Base-by-base conservation (phyloP, 2,113 vertebrate species). In the Bufo gargarizans region DNA sequence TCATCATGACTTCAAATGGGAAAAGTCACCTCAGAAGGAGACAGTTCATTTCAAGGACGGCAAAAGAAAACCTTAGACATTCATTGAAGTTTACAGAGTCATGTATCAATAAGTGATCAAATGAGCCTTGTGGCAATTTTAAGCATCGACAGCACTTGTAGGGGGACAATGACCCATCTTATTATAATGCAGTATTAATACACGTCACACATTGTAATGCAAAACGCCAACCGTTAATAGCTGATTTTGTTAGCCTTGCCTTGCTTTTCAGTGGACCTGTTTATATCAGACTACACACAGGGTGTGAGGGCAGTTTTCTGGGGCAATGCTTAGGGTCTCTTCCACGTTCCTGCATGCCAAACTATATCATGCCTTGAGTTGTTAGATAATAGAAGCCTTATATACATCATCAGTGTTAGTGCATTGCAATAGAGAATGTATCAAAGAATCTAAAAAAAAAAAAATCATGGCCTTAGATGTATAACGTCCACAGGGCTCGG, bases 301-400 rank as follows among this genome's bases (percentile, higher is more conserved):
- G 82, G 82, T 33, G 65, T 19, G 49, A 84, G 81, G 80, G 45
- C 45, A 50, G n/a, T 67, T 50, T 82, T 59, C 19, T 58, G 63
- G 81, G 61, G 69, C 22, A 67, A 83, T 33, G 45, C 63, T 83
- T 65, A 67, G 81, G 11, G 50, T 84, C 33, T 58, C 78, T 81
- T 61, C 53, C n/a, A 77, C 43, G n/a, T 63, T 63, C 53, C 61
- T 87, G 86, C 86, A 80, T 80, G 77, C 61, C 76, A 33, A 49
- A 65, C 20, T 63, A 55, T 59, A 80, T n/a, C 59, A 69, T 56
- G 74, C 86, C 77, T 69, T 87, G 86, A 43, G 86, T 81, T 71
- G 14, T 20, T 80, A 71, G 86, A 71, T 50, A 58, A 45, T 87
- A 87, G 86, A 33, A 87, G 72, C 77, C 86, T 87, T 87, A 77